Evolutionary conservation across 2,797 vertebrate genomes (phyloP).

Genomic region (Notolabrus celidotus): DNA sequence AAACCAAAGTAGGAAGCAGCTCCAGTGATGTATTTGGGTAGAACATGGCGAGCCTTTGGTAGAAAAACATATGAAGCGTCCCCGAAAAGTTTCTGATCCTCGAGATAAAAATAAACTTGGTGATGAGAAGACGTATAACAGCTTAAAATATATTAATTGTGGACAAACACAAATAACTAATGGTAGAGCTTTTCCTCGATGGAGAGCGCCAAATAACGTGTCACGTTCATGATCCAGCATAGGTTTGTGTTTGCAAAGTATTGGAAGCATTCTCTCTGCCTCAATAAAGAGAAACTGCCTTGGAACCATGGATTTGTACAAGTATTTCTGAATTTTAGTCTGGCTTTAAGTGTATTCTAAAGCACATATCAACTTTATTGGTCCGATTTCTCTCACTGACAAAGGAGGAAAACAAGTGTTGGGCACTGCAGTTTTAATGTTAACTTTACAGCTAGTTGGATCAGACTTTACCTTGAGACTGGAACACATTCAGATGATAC

Average conservation of each 20-base stretch:
- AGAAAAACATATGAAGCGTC: neutral
- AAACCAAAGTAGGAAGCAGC: neutral
- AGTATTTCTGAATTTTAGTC: too few species aligned
- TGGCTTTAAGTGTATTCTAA: too few species aligned
- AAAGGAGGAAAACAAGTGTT: too few species aligned
- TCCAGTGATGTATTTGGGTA: neutral
- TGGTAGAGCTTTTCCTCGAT: neutral
- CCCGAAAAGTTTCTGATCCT: neutral
- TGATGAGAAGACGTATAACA: neutral
- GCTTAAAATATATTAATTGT: neutral
- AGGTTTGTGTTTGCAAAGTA: neutral
- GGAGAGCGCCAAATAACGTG: neutral
- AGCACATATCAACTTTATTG: too few species aligned
- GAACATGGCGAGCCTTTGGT: neutral
- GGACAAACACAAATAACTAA: neutral
- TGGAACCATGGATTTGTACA: too few species aligned
- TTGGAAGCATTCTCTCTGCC: neutral
- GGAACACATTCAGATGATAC: slow-evolving; percentile 11
- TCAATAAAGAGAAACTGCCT: too few species aligned
- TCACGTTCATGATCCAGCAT: neutral
- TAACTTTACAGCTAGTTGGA: slow-evolving; percentile 20
- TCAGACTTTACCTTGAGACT: slow-evolving; percentile 29
- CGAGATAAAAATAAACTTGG: neutral
- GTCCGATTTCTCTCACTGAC: neutral
- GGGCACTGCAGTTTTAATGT: neutral